Evolutionary conservation across 2,113 vertebrate genomes (phyloP).

Genomic region (Spheniscus mendiculus): DNA sequence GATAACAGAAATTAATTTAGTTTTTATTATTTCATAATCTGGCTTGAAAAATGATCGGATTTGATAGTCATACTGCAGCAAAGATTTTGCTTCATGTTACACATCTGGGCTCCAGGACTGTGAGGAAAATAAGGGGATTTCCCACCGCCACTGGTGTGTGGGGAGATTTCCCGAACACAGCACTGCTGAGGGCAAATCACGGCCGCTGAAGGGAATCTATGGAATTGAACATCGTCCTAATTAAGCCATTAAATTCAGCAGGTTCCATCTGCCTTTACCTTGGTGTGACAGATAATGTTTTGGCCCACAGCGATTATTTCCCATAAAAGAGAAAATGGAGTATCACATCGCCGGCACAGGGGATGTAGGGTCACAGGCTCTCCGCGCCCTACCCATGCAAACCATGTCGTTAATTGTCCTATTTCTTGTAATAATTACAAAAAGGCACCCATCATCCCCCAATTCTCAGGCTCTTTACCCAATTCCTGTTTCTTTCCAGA

Average conservation of each 20-base stretch:
- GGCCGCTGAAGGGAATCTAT: rapidly evolving
- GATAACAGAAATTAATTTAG: not conserved
- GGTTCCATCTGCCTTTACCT: not conserved
- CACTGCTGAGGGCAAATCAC: not conserved
- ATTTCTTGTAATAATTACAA: not conserved
- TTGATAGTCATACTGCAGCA: not conserved
- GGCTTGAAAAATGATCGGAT: not conserved
- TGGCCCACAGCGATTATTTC: not conserved
- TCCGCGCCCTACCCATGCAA: not conserved
- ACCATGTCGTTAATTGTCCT: rapidly evolving
- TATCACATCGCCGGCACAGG: not conserved
- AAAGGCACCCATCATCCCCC: not conserved
- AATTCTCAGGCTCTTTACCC: not conserved
- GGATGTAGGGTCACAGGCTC: not conserved
- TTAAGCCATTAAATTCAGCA: not conserved
- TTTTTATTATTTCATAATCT: not conserved
- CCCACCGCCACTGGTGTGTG: rapidly evolving
- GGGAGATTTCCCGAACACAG: not conserved
- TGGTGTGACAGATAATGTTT: not conserved
- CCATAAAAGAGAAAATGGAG: not conserved
- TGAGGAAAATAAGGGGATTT: not conserved
- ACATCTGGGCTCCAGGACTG: no score
- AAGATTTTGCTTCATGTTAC: not conserved
- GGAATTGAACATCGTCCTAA: not conserved
- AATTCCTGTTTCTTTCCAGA: not conserved